Percentiles rank a stretch among this genome's conserved stretches.
phyloP scores from a whole-genome alignment of 2,888 invertebrate species.

The Dascillus cervinus region DNA sequence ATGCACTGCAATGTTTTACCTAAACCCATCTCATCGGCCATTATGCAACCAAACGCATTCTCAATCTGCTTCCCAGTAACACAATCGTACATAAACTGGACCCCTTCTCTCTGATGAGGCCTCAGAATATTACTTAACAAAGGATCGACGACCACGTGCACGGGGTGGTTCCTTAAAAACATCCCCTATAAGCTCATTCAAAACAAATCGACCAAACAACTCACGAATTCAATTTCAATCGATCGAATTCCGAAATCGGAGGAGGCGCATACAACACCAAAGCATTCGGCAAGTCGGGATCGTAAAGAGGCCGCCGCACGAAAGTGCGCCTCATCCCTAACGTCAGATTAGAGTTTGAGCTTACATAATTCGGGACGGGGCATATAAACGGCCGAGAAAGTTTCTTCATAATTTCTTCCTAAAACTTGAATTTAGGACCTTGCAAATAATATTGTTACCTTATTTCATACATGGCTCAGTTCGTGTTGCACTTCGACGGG shows the following conservation, averaged over 20 bases:
- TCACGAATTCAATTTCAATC: no score
- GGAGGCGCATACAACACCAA: conserved; percentile 83
- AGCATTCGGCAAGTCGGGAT: conserved; percentile 88
- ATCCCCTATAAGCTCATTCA: no score
- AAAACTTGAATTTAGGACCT: no score
- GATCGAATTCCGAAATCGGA: conserved; percentile 76
- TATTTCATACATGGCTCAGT: no score
- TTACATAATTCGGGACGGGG: conserved; percentile 83
- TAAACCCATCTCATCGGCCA: conserved; percentile 99
- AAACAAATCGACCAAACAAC: no score
- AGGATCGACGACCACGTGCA: conserved; percentile 98
- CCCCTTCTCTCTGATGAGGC: conserved; percentile 98
- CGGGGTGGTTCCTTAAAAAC: conserved; percentile 51
- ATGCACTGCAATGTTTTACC: conserved; percentile 99
- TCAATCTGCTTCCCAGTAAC: conserved; percentile 88
- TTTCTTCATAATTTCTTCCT: conserved; percentile 76
- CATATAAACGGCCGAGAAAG: conserved; percentile 84
- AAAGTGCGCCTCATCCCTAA: conserved; percentile 65
- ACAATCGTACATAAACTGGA: conserved; percentile 99
- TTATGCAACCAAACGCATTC: conserved; percentile 88
- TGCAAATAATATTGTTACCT: no score
- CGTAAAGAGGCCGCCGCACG: conserved; percentile 71
- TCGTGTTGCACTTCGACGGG: no score
- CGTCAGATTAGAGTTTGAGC: conserved; percentile 62
- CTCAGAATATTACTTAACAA: conserved; percentile 79